Evolutionary conservation across 2,888 invertebrate species (phyloP).

Genomic region (Allygus modestus): DNA sequence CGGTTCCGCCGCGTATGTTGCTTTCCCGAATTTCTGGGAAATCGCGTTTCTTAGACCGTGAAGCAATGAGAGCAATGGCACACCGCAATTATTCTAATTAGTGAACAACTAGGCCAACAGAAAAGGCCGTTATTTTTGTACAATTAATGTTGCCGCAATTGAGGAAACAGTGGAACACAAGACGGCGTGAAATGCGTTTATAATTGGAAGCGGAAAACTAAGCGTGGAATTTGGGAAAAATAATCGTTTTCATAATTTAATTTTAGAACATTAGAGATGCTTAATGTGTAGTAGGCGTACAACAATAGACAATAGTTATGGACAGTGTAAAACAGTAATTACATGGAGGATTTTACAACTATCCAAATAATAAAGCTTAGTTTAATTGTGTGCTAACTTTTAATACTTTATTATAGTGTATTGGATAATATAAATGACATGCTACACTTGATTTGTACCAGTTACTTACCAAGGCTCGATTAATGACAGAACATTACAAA

Average conservation of each 20-base stretch:
- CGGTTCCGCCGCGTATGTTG: conserved; percentile 5
- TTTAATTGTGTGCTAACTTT: too few relatives aligned
- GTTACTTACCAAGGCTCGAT: too few relatives aligned
- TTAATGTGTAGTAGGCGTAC: too few relatives aligned
- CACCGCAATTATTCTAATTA: conserved; percentile 57
- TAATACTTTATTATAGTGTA: too few relatives aligned
- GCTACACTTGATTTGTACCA: too few relatives aligned
- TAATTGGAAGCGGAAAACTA: conserved; percentile 17
- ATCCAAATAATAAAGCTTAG: too few relatives aligned
- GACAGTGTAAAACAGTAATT: too few relatives aligned
- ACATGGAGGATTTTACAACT: too few relatives aligned
- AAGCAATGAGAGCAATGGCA: conserved; percentile 36
- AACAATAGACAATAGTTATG: too few relatives aligned
- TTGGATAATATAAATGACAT: too few relatives aligned
- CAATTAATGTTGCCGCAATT: conserved; percentile 53
- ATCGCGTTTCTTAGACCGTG: conserved; percentile 13
- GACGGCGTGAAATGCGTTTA: conserved; percentile 44
- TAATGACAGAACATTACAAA: too few relatives aligned
- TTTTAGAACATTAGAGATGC: background rate
- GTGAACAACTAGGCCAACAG: conserved; percentile 38
- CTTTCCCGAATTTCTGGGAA: conserved; percentile 56
- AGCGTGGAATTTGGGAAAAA: background rate
- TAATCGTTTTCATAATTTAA: conserved; percentile 25
- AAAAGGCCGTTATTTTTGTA: conserved; percentile 44
- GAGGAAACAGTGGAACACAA: conserved; percentile 37